phyloP scores from a whole-genome alignment of 2,888 invertebrate species.

The Epirrhoe alternata region DNA sequence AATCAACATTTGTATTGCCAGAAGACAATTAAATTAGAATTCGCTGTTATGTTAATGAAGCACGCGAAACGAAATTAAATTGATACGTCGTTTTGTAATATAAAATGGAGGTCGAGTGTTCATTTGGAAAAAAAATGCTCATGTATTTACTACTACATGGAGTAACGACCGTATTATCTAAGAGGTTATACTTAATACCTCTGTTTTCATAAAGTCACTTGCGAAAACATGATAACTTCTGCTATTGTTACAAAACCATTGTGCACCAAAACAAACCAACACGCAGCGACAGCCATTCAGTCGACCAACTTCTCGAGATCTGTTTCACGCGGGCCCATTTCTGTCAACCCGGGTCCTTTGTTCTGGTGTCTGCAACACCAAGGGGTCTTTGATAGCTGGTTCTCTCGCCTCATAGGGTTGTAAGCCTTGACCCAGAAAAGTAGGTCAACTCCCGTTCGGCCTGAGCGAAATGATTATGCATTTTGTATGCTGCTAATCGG shows the following conservation, averaged over 20 bases:
- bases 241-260: slow-evolving; percentile 39
- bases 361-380: slow-evolving; percentile 42
- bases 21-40: slow-evolving; percentile 37
- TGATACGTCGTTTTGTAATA: slow-evolving; percentile 27
- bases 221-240: slow-evolving; percentile 34
- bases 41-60: slow-evolving; percentile 39
- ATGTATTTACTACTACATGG: neutral
- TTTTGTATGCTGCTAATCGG: slow-evolving; percentile 57
- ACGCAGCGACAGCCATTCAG: slow-evolving; percentile 48
- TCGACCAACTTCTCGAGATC: slow-evolving; percentile 50
- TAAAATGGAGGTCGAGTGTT: slow-evolving; percentile 16
- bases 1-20: slow-evolving; percentile 27
- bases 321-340: slow-evolving; percentile 46
- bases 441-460: slow-evolving; percentile 56
- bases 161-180: slow-evolving; percentile 5
- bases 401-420: slow-evolving; percentile 45
- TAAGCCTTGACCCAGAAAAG: slow-evolving; percentile 59
- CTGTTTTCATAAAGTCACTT: slow-evolving; percentile 34
- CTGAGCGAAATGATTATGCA: slow-evolving; percentile 58
- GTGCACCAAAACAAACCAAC: slow-evolving; percentile 44
- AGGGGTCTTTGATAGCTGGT: slow-evolving; percentile 47
- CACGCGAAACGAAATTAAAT: slow-evolving; percentile 39
- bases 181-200: slow-evolving; percentile 9
- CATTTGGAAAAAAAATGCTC: slow-evolving; percentile 8
- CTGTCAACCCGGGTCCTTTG: slow-evolving; percentile 48